Conservation (phyloP, 1,140 invertebrate genomes). For the Drosophila gunungcola region DNA sequence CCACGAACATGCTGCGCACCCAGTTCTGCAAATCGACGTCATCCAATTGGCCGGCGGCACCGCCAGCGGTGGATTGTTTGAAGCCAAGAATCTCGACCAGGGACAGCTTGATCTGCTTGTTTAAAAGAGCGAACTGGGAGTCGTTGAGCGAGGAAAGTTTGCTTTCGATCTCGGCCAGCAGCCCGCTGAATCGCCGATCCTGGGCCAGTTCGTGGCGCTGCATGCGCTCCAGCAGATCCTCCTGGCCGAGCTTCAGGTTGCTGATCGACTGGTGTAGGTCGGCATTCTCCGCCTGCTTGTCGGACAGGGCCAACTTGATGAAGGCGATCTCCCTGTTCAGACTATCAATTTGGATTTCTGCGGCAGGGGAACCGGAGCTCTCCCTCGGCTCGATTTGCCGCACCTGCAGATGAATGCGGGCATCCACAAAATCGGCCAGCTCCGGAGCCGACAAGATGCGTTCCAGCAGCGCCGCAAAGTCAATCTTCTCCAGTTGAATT, state of each 20-base stretch:
- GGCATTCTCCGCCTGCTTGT: conserved; percentile 74
- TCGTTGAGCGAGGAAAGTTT: conserved; percentile 67
- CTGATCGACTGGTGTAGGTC: conserved; percentile 78
- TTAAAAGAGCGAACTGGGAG: conserved; percentile 72
- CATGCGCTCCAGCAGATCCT: conserved; percentile 69
- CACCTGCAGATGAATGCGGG: conserved; percentile 46
- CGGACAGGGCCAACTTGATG: conserved; percentile 83
- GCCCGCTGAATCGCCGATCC: conserved; percentile 65
- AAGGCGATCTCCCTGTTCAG: conserved; percentile 84
- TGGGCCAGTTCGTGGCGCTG: conserved; percentile 66
- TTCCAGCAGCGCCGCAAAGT: conserved; percentile 59
- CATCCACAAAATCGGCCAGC: conserved; percentile 58
- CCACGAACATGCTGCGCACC: conserved; percentile 82
- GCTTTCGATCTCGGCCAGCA: conserved; percentile 72
- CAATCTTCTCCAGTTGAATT: conserved; percentile 76
- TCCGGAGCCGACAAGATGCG: conserved; percentile 57
- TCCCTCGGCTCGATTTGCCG: conserved; percentile 17
- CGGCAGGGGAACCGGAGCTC: conserved; percentile 51
- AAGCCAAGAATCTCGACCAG: conserved; percentile 83
- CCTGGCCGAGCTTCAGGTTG: conserved; percentile 58
- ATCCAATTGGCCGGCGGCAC: conserved; percentile 41
- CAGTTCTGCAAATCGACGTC: conserved; percentile 78
- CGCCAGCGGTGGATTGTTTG: conserved; percentile 45
- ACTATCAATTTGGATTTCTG: conserved; percentile 75
- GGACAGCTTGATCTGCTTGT: conserved; percentile 74